phyloP scores from a whole-genome alignment of 2,888 invertebrate genomes.

The Dasypogon diadema region DNA sequence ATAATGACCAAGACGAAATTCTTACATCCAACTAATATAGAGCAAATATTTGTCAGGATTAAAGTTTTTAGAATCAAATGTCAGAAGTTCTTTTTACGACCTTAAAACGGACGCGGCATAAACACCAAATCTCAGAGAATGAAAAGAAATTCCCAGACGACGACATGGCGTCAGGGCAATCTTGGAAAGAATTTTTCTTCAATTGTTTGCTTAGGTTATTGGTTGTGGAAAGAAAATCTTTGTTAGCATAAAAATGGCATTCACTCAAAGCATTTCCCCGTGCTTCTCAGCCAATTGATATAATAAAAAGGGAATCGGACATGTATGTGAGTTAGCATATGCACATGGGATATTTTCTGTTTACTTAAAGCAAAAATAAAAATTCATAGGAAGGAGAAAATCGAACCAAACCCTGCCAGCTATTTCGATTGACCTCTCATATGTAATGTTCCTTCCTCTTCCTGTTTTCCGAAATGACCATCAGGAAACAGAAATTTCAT shows the following conservation, averaged over 20 bases:
- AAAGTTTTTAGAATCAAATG: conserved; percentile 28
- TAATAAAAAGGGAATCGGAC: conserved; percentile 42
- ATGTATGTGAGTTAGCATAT: conserved; percentile 43
- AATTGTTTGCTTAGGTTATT: conserved; percentile 49
- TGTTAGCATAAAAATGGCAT: conserved; percentile 50
- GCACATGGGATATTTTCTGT: not conserved
- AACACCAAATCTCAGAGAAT: conserved; percentile 32
- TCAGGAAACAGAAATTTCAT: not conserved
- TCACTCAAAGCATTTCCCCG: conserved; percentile 38
- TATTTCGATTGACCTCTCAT: conserved; percentile 9
- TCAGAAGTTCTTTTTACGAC: not conserved
- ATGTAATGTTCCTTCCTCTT: conserved; percentile 18
- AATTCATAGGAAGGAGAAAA: not conserved
- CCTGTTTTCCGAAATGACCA: conserved; percentile 16
- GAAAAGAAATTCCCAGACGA: conserved; percentile 42
- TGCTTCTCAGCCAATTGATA: conserved; percentile 45
- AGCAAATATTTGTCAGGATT: conserved; percentile 40
- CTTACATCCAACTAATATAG: conserved; percentile 36
- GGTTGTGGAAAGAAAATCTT: conserved; percentile 42
- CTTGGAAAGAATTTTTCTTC: conserved; percentile 32
- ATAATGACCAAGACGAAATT: too few species aligned
- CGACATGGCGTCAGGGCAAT: conserved; percentile 44
- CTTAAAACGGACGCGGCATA: conserved; percentile 15
- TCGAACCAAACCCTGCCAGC: not conserved
- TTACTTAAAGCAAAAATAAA: conserved; percentile 2